Base-by-base conservation (phyloP, 1,140 invertebrate genomes). In the Drosophila eugracilis region DNA sequence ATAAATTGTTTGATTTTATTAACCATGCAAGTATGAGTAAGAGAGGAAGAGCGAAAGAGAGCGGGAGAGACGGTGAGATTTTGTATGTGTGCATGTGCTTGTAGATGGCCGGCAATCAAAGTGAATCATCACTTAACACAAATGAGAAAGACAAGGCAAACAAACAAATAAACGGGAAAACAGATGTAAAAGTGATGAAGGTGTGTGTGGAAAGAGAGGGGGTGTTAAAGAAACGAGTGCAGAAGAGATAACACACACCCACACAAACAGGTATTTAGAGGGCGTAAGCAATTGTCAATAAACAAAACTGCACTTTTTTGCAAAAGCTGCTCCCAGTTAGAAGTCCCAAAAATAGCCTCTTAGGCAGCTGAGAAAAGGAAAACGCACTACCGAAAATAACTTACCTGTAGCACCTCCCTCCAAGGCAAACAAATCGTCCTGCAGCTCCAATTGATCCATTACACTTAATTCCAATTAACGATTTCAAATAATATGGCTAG, bases 111-210 rank as follows among this genome's bases (percentile, higher is more conserved):
- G 63, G 49, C 60, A 75, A 77, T 71, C 77, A 88, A 86, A 78
- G 78, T 81, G 83, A 86, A 88, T 86, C 78, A 78, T 88, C 83
- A 70, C 69, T 88, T 78, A 62, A 71, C 60, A 66, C 60, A 66
- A 75, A 81, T 58, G 63, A 86, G 71, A 60, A 85, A 81, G 69
- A 69, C 66, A 54, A 10, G 37, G 48, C 49, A 76, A 73, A 70
- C 55, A 77, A 67, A 60, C 47, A 63, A 73, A 66, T 32, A 44
- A 47, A 53, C 66, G 66, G 53, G 42, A 50, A 47, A 54, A 63
- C 71, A 77, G 52, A 74, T 52, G 59, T 48, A 42, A 69, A 74
- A 41, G 73, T 71, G 52, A 47, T 84, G 34, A 80, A 52, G 19
- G 58, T 50, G 52, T 37, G 58, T 9, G 21, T 21, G 39, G 10